Evolutionary conservation across 2,113 vertebrate genomes (phyloP), one percentile per base, ranked within the genome.

Genomic region (Actenoides lindsayi): DNA sequence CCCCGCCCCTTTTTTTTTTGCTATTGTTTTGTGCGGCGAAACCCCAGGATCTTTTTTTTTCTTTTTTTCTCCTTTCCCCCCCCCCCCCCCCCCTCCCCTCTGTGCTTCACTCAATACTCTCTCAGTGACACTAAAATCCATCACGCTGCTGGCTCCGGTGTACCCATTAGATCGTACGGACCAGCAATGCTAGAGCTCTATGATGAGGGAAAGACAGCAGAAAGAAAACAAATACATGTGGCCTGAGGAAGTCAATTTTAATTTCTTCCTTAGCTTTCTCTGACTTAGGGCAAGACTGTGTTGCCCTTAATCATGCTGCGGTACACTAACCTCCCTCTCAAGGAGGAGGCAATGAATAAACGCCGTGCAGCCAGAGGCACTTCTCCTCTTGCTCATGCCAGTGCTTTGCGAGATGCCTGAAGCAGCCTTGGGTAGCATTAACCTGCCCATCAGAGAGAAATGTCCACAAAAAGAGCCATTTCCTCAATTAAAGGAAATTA

Each of bases 11-110:
- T n/a, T n/a, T n/a, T n/a, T n/a, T n/a, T n/a, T n/a, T n/a, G n/a
- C n/a, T n/a, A 70, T 94, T 93, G 83, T 83, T 92, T 90, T 89
- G 83, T 70, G 68, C 94, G 90, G 67, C 75, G 80, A 96, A 97
- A 94, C 63, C 64, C 76, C 77, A 94, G 44, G 79, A 95, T 88
- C 44, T 92, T 92, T 94, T 54, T 9, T 89, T 11, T 87, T 71
- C 15, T 46, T 6, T 48, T 64, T 71, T 54, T 6, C 7, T 48
- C 65, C 57, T 44, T 6, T 53, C 4, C 9, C 30, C 42, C n/a
- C n/a, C n/a, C n/a, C n/a, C n/a, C n/a, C n/a, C n/a, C n/a, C n/a
- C n/a, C n/a, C n/a, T n/a, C n/a, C n/a, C 42, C 41, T 12, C 4
- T 33, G 64, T 67, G 69, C 68, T 90, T 89, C 71, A 65, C 59